Evolutionary conservation across 2,113 vertebrate genomes (phyloP), one percentile per base, ranked within the genome.

Genomic region (Zosterops hypoxanthus): DNA sequence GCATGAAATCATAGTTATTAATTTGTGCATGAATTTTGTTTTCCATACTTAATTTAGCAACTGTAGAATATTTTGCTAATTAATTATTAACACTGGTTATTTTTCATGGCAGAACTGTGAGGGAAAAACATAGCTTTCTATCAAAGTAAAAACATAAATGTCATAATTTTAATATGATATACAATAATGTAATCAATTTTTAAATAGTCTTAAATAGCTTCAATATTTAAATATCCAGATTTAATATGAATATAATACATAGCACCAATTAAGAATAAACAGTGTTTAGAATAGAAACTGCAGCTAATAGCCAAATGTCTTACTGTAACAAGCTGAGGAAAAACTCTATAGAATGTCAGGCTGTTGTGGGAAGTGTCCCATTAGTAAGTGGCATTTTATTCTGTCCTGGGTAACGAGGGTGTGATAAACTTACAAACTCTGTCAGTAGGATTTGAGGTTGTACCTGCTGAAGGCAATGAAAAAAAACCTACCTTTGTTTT

Each of bases 51-150:
- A 95, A 90, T 94, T 88, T 91, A 95, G 86, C 90, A 93, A 97
- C 82, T 96, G 79, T 77, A 83, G 88, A 93, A 83, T 97, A 86
- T 94, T 97, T 95, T 93, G 76, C 64, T 95, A 95, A 94, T 97
- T 95, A 94, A 95, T 96, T 94, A 84, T 92, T 95, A 92, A 82
- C 88, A 81, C 44, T 97, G 49, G 86, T 92, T 92, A 88, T 96
- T 94, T 94, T 52, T 93, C 77, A 91, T 82, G 77, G 83, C 33
- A 92, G 88, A 91, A 88, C 52, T 83, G 82, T 69, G 68, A 93
- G 52, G 64, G 76, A 61, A 94, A 93, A 92, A 63, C 60, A 90
- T 69, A 71, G 39, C 69, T 92, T 88, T 96, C 76, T 92, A 52
- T 73, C 86, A 95, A 81, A 94, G 76, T 50, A 57, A 80, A 92